Conservation (phyloP, 2,888 invertebrate genomes). For the Linyphia triangularis region DNA sequence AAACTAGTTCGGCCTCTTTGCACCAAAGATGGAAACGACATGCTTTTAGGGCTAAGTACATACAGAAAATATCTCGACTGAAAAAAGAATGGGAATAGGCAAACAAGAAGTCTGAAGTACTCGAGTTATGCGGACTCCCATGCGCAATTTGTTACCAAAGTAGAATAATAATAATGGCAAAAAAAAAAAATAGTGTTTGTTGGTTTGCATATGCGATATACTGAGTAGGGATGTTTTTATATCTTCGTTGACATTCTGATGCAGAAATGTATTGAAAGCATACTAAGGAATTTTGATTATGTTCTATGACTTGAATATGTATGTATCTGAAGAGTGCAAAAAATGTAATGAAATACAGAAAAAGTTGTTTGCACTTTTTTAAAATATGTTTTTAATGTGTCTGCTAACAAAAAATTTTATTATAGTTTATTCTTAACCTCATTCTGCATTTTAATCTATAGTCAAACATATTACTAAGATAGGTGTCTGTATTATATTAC, state of each 20-base stretch:
- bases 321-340: no score
- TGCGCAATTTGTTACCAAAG: slow-evolving; percentile 61
- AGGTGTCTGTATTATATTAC: no score
- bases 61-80: slow-evolving; percentile 37
- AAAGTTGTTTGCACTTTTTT: no score
- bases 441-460: no score
- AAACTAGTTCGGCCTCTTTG: slow-evolving; percentile 45
- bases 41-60: slow-evolving; percentile 67
- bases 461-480: no score
- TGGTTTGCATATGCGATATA: slow-evolving; percentile 19
- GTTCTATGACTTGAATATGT: no score
- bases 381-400: no score
- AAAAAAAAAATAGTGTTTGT: slow-evolving; percentile 13
- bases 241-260: slow-evolving; percentile 4
- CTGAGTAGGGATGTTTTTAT: neutral
- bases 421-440: no score
- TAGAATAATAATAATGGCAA: slow-evolving; percentile 2
- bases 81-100: slow-evolving; percentile 28
- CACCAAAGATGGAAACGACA: slow-evolving; percentile 28
- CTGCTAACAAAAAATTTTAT: no score
- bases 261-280: neutral
- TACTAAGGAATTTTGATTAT: neutral
- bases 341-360: no score
- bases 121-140: slow-evolving; percentile 56
- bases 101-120: slow-evolving; percentile 15